Evolutionary conservation across 64 coral and sea anemone species (phyloP).

Genomic region (Montipora efflorescens): DNA sequence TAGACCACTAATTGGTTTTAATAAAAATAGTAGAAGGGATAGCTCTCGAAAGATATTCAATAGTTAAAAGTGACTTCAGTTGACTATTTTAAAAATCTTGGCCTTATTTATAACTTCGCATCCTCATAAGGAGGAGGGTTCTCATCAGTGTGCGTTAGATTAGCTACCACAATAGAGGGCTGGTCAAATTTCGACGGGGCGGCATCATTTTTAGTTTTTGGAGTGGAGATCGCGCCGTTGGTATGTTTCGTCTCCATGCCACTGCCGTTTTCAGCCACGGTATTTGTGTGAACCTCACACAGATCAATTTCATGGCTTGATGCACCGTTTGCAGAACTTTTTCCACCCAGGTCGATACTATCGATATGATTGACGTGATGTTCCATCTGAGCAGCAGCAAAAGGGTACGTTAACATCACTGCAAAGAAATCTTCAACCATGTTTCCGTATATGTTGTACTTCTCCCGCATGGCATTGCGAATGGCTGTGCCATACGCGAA

Average conservation of each 20-base stretch:
- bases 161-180: neutral
- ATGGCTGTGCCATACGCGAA: constrained; percentile 38
- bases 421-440: constrained; percentile 57
- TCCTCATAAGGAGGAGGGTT: neutral
- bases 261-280: neutral
- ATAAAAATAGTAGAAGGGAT: too few species aligned
- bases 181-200: neutral
- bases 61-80: neutral
- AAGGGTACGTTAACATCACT: constrained; percentile 29
- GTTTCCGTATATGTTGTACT: constrained; percentile 36
- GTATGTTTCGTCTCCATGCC: neutral
- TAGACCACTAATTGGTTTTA: too few species aligned
- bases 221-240: neutral
- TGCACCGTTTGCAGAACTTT: neutral
- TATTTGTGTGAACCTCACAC: neutral
- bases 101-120: neutral
- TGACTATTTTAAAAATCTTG: too few species aligned
- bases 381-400: constrained; percentile 44
- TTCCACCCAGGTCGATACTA: neutral
- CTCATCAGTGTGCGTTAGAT: neutral
- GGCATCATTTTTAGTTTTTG: neutral
- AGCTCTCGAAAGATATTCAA: too few species aligned
- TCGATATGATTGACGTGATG: constrained; percentile 4
- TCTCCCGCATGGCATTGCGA: constrained; percentile 36
- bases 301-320: neutral